Evolutionary conservation across 2,888 invertebrate genomes (phyloP), one percentile per base, ranked within the genome.

Genomic region (Eugnorisma glareosa): DNA sequence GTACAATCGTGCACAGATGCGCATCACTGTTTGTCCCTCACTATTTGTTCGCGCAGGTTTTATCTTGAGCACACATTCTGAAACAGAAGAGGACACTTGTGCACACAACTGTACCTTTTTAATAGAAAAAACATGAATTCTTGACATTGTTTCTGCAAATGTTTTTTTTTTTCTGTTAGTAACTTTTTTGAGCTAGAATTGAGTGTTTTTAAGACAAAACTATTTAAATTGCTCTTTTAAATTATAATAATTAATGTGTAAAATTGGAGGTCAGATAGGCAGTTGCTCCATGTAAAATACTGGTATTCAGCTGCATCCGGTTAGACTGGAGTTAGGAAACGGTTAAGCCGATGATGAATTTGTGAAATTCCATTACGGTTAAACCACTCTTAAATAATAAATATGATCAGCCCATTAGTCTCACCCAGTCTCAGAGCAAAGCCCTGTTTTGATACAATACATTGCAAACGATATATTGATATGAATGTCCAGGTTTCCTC

Each of bases 1-100:
- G 84, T 86, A 86, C 81, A 82, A 43, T 79, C 86, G 73, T 69
- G 79, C 59, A 79, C 85, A 84, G 79, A 82, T 81, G 81, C 75
- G 69, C 63, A 48, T 72, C 72, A 72, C 61, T 86, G 72, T 85
- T 82, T 86, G 76, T 68, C 51, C 28, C 57, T 75, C 31, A 70
- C 73, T 86, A 82, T 86, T 86, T 86, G 75, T 57, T 28, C 82
- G 37, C 11, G 43, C 45, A 77, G 69, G 80, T 72, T 86, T 82
- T 84, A 86, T 86, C 86, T 77, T 77, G 71, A 31, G 67, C 74
- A 78, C 66, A 86, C 84, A 80, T 76, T 77, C 66, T 74, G 74
- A 54, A 37, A 72, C 84, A 68, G 57, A 64, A 57, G 57, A 71
- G 40, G 48, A 70, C 85, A 82, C 85, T 86, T 86, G 86, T 77